Conservation (phyloP, 2,797 vertebrate species). For the Lindbergichthys nudifrons region DNA sequence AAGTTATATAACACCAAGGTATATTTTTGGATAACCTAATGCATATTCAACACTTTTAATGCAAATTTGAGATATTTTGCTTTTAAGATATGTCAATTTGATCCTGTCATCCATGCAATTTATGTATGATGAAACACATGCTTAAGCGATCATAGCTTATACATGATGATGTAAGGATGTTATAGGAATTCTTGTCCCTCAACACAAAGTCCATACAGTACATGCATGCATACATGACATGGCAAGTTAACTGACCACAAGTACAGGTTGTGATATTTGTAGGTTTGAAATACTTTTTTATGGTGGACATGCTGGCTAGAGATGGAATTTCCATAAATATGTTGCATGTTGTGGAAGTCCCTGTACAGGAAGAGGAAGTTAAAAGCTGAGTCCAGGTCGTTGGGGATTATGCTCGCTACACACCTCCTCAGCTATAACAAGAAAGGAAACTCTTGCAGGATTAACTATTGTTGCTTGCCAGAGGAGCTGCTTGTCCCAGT, state of each 20-base stretch:
- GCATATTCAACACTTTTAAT: no score
- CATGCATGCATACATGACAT: background rate
- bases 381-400: conserved; percentile 55
- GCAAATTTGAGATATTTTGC: background rate
- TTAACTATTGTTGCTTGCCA: conserved; percentile 67
- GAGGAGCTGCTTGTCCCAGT: conserved; percentile 45
- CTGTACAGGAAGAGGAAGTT: conserved; percentile 40
- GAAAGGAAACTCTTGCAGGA: conserved; percentile 68
- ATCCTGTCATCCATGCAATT: background rate
- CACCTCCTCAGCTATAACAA: conserved; percentile 72
- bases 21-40: background rate
- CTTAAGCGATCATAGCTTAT: background rate
- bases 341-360: background rate
- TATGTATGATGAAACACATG: background rate
- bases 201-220: background rate
- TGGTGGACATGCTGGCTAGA: no score
- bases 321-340: background rate
- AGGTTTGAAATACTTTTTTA: no score
- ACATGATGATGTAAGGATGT: background rate
- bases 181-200: background rate
- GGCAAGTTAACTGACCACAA: no score
- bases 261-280: no score
- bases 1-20: background rate
- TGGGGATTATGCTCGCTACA: conserved; percentile 65
- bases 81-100: background rate